Evolutionary conservation across 2,888 invertebrate species (phyloP).

Genomic region (Drosophila multiciliata): DNA sequence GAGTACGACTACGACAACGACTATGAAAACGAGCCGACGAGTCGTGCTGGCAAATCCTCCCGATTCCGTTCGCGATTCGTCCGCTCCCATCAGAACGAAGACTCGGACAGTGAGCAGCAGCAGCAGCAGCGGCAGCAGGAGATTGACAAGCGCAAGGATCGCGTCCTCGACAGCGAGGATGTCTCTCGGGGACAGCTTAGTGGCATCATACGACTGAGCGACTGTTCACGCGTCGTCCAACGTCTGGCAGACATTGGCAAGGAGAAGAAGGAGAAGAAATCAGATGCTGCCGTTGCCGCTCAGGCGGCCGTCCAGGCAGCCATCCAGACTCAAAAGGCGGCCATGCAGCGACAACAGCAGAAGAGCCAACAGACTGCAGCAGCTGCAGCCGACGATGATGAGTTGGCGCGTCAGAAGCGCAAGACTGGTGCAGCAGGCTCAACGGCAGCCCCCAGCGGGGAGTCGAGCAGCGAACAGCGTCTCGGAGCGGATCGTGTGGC

Average conservation of each 20-base stretch:
- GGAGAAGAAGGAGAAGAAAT: constrained; percentile 91
- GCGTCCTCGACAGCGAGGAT: constrained; percentile 94
- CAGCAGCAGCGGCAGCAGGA: constrained; percentile 88
- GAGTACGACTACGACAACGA: constrained; percentile 88
- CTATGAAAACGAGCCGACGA: constrained; percentile 87
- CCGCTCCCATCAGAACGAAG: constrained; percentile 90
- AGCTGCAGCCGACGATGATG: constrained; percentile 89
- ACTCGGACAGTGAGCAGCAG: constrained; percentile 90
- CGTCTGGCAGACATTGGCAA: constrained; percentile 93
- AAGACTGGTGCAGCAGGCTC: constrained; percentile 88
- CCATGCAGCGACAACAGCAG: constrained; percentile 85
- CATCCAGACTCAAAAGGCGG: constrained; percentile 86
- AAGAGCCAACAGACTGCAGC: constrained; percentile 86
- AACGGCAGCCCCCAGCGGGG: constrained; percentile 78
- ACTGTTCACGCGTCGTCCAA: constrained; percentile 95
- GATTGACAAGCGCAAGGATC: constrained; percentile 88
- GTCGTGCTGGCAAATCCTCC: constrained; percentile 87
- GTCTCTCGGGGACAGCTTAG: constrained; percentile 94
- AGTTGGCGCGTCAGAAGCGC: constrained; percentile 94
- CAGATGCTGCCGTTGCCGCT: constrained; percentile 87
- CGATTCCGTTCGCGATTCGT: constrained; percentile 91
- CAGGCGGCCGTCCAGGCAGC: constrained; percentile 85
- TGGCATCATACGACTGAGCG: constrained; percentile 94
- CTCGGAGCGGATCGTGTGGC: constrained; percentile 86
- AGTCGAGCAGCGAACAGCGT: constrained; percentile 84